Base-by-base conservation (phyloP, 2,797 vertebrate genomes). In the Sebastes nivosus region DNA sequence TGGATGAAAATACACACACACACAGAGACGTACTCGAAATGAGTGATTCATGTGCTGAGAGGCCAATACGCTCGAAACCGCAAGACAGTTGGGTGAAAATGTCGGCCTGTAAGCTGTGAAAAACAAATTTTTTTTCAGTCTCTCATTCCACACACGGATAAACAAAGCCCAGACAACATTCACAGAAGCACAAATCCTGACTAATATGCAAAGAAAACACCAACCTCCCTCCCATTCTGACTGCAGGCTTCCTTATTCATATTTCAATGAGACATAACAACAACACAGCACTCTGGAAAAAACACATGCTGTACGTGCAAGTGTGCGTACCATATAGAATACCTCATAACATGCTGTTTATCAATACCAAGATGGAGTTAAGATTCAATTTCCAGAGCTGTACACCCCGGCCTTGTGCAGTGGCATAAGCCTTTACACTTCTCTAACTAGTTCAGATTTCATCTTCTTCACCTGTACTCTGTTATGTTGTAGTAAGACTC, bases 41-140 rank as follows among this genome's bases (percentile, higher is more conserved):
- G 72, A 88, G 68, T 69, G 82, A 83, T 75, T 86, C 64, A 82
- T 73, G 73, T 67, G 87, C 74, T 12, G 79, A 85, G 71, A 36
- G 59, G 81, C 58, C 69, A 69, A 83, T 58, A 32, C 3, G 8
- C 50, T 76, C 38, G 13, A 54, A 52, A 79, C 70, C 55, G 4
- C 78, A 25, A 67, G 52, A 63, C 58, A 59, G 38, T 27, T 63
- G 72, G 63, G 42, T 63, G 63, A 71, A 76, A 85, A 67, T 42
- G 74, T 58, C 4, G 8, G 60, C n/a, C 32, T 67, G 54, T 42
- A 42, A 75, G 34, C 81, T 25, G 71, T 22, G 58, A 79, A 57
- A 79, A 81, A 78, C 61, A 61, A 1, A 3, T 59, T 29, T 59
- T 20, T 18, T 72, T 66, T 30, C 32, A 32, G 52, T 36, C 58